Evolutionary conservation across 2,797 vertebrate species (phyloP), one percentile per base, ranked within the genome.

Genomic region (Apodemus agrarius): DNA sequence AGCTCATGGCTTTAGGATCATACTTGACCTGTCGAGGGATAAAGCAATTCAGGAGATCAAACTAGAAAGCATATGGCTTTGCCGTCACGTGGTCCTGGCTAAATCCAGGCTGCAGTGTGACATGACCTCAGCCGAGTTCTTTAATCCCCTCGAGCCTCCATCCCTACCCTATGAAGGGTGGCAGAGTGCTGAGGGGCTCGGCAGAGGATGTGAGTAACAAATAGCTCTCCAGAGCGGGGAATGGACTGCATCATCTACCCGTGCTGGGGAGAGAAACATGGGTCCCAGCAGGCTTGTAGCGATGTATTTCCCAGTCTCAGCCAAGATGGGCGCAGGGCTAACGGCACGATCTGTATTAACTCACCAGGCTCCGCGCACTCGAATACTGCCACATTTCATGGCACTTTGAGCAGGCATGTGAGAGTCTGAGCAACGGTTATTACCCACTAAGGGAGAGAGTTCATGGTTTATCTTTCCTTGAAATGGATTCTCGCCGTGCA

Each of bases 271-370:
- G 74, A 43, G 74, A 78, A 24, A 40, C 43, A 54, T 9, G 14
- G 24, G 40, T 67, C 21, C 17, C 9, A 46, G 26, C 8, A 22
- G 13, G 0, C 4, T 26, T n/a, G 67, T 7, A 17, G 37, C 1
- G 4, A 43, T 34, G 3, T 10, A 17, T 6, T n/a, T 22, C 34
- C 19, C 0, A 3, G 0, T 16, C 54, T 67, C 1, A 1, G 17
- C 49, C 26, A 69, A 46, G 79, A 24, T 6, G 46, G 2, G 40
- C 1, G 40, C 40, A 19, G 37, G 12, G n/a, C 37, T 40, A 9
- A 74, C 31, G 10, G 37, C 4, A 63, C 5, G 12, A 11, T 72
- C 72, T 40, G 1, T 40, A 24, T 5, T 46, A 29, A 59, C n/a
- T 82, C 49, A 61, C 21, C 4, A 6, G 12, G 59, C 65, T 86